Evolutionary conservation across 1,140 invertebrate genomes (phyloP), one percentile per base, ranked within the genome.

Genomic region (Ptiloglossa arizonensis): DNA sequence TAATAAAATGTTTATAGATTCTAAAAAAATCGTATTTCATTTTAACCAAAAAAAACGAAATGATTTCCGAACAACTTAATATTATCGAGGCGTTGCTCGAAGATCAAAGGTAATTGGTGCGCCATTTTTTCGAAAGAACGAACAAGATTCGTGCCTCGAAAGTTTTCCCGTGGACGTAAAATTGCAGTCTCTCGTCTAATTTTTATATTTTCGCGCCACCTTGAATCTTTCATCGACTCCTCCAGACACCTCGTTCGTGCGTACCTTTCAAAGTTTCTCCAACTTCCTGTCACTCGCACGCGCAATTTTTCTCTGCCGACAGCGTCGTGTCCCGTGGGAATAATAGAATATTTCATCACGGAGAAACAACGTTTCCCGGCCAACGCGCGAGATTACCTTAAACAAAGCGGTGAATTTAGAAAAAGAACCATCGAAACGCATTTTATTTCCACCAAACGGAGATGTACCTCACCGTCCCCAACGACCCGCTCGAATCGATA

Each of bases 281-380:
- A 19, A 50, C 6, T 32, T 8, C 22, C 32, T 19, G 35, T 8
- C 15, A 15, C 32, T 27, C n/a, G 57, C 44, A 4, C 8, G 35
- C 24, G 32, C 32, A 38, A 60, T 72, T 35, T 72, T 72, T 72
- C 59, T 29, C 32, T 5, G 1, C 32, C 22, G 29, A 62, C 22
- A n/a, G n/a, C 44, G 56, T n/a, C 15, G 19, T 64, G n/a, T 54
- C 32, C 48, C 29, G 11, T 32, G 48, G 41, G 24, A 73, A 52
- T 22, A 17, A 66, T 73, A 54, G 64, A 17, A 66, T 73, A 66
- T 73, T 66, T 66, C 71, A 29, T 19, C 22, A 24, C 22, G 17
- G 59, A 15, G 44, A 27, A 62, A 32, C 70, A 62, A 48, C n/a
- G 44, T 50, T 50, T 44, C 11, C 22, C 3, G 19, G 19, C 32